phyloP scores from a whole-genome alignment of 2,113 vertebrate species.

The Coptodon rendalli region DNA sequence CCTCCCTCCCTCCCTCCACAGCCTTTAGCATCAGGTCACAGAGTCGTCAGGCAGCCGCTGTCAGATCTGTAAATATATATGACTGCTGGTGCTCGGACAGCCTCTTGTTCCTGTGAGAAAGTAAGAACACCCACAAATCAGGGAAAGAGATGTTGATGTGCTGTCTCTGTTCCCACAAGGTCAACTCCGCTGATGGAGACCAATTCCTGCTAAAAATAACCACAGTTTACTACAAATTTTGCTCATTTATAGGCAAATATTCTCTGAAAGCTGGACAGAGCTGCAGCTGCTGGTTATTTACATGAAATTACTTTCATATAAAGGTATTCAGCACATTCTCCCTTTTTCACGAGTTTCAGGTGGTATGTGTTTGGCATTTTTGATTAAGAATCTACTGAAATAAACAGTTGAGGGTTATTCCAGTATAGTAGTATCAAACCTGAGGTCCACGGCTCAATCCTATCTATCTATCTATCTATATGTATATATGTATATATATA shows the following conservation, averaged over 20 bases:
- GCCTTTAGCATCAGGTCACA: not conserved
- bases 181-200: not conserved
- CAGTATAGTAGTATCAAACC: not conserved
- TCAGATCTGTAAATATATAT: not conserved
- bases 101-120: not conserved
- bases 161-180: not conserved
- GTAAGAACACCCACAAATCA: not conserved
- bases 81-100: not conserved
- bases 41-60: not conserved
- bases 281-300: not conserved
- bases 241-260: not conserved
- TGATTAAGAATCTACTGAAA: not conserved
- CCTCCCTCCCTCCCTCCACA: not conserved
- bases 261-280: not conserved
- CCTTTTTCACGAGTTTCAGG: not conserved
- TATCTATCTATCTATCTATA: not conserved
- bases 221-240: not conserved
- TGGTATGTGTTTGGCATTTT: not conserved
- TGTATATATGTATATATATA: rapidly evolving
- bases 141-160: not conserved
- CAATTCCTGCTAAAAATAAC: not conserved
- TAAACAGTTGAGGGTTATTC: not conserved
- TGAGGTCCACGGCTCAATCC: not conserved
- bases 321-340: not conserved
- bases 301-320: not conserved